These are phyloP conservation scores for Eospalax fontanierii DNA, from an alignment of 2,797 vertebrate species.

Conservation along the genomic window DNA sequence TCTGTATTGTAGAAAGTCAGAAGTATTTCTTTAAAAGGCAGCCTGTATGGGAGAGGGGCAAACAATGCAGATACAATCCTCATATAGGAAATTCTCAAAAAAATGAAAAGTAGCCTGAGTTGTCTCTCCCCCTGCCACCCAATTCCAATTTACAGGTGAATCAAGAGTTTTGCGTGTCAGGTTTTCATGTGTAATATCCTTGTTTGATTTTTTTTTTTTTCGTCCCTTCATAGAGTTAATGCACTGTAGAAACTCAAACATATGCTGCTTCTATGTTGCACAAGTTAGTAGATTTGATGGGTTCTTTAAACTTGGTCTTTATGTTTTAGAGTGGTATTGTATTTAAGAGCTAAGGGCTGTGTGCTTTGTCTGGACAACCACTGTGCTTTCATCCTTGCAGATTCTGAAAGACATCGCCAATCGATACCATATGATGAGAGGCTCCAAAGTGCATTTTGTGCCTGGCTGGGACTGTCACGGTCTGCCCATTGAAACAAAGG, in stretches of 20 bases:
- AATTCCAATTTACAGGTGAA: neutral
- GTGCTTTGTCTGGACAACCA: neutral
- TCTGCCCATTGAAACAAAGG: conserved; percentile 96
- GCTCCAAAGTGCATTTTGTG: conserved; percentile 95
- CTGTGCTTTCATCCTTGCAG: conserved; percentile 87
- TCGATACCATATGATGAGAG: conserved; percentile 96
- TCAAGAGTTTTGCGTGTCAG: neutral
- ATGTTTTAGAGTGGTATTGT: conserved; percentile 45
- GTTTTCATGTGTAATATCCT: conserved; percentile 36
- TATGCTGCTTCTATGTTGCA: neutral
- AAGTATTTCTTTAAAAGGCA: neutral
- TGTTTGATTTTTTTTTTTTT: neutral
- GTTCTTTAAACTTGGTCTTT: conserved; percentile 5
- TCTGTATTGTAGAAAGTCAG: neutral
- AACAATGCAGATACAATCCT: neutral
- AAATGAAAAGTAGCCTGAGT: neutral
- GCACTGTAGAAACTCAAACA: conserved; percentile 37
- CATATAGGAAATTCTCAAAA: neutral
- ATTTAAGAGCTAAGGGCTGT: neutral
- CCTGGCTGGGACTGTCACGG: conserved; percentile 99
- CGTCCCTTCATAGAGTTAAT: neutral
- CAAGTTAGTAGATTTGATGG: conserved; percentile 39
- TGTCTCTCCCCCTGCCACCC: neutral
- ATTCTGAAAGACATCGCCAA: conserved; percentile 98
- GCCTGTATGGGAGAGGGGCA: neutral